phyloP scores from a whole-genome alignment of 92 coral and sea anemone genomes.

The Bergia sp. region DNA sequence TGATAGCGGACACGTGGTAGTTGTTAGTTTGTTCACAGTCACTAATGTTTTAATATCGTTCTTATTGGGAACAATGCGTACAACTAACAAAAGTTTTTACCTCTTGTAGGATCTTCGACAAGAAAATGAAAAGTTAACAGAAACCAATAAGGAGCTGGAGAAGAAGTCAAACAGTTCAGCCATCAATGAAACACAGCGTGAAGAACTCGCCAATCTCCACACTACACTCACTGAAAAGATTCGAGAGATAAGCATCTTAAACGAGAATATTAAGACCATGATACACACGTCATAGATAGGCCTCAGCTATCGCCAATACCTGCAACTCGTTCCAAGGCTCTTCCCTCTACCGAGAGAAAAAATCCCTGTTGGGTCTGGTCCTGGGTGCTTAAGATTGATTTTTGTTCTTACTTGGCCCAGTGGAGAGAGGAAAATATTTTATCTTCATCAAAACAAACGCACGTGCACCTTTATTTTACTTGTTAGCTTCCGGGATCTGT shows the following conservation, averaged over 20 bases:
- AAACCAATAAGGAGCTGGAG: conserved; percentile 55
- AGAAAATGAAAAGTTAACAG: conserved; percentile 33
- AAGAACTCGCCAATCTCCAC: conserved; percentile 68
- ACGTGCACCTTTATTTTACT: no score
- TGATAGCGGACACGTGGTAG: no score
- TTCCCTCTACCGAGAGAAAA: neutral
- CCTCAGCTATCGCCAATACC: neutral
- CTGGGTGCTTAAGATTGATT: neutral
- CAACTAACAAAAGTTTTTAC: neutral
- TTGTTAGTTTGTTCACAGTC: no score
- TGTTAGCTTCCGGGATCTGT: no score
- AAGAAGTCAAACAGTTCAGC: conserved; percentile 53
- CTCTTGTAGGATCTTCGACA: conserved; percentile 38
- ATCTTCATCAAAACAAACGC: no score
- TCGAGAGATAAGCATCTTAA: conserved; percentile 64
- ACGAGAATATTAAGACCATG: conserved; percentile 32
- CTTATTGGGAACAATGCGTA: neutral
- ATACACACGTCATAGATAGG: conserved; percentile 17
- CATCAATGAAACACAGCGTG: conserved; percentile 65
- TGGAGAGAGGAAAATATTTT: no score
- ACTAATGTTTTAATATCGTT: no score
- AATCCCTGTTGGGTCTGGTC: neutral
- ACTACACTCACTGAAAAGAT: conserved; percentile 65
- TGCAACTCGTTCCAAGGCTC: no score
- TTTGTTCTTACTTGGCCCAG: no score